Evolutionary conservation across 2,113 vertebrate genomes (phyloP).

Genomic region (Chaetodon trifascialis): DNA sequence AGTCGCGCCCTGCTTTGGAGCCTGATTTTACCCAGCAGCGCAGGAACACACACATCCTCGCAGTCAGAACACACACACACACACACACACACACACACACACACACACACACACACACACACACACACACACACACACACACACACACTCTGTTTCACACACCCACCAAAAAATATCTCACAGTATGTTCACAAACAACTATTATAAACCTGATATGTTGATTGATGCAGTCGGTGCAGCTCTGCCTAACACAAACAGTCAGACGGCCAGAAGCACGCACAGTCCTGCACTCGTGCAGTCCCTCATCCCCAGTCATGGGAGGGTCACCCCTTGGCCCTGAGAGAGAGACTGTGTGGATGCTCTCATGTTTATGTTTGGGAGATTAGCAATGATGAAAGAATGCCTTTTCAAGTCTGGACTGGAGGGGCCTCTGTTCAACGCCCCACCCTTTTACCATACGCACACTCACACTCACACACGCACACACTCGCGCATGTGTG

Average conservation of each 20-base stretch:
- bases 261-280: conserved; percentile 46
- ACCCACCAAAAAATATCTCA: conserved; percentile 20
- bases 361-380: conserved; percentile 86
- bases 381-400: conserved; percentile 88
- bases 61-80: conserved; percentile 33
- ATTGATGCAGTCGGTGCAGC: conserved; percentile 67
- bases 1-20: conserved; percentile 54
- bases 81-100: conserved; percentile 37
- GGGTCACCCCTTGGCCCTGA: conserved; percentile 70
- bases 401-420: conserved; percentile 85
- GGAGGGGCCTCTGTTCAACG: conserved; percentile 74
- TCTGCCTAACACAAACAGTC: conserved; percentile 73
- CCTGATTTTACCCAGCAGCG: conserved; percentile 42
- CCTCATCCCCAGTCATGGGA: conserved; percentile 70
- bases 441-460: conserved; percentile 72
- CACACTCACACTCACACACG: conserved; percentile 13
- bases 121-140: conserved; percentile 40
- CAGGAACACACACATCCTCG: conserved; percentile 51
- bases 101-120: conserved; percentile 32
- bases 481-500: conserved; percentile 1
- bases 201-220: conserved; percentile 72
- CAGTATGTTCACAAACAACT: conserved; percentile 45
- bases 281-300: conserved; percentile 56
- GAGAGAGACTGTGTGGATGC: conserved; percentile 79
- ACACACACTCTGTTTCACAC: neutral